Evolutionary conservation across 2,797 vertebrate species (phyloP).

Genomic region (Chaetodon trifasciatus): DNA sequence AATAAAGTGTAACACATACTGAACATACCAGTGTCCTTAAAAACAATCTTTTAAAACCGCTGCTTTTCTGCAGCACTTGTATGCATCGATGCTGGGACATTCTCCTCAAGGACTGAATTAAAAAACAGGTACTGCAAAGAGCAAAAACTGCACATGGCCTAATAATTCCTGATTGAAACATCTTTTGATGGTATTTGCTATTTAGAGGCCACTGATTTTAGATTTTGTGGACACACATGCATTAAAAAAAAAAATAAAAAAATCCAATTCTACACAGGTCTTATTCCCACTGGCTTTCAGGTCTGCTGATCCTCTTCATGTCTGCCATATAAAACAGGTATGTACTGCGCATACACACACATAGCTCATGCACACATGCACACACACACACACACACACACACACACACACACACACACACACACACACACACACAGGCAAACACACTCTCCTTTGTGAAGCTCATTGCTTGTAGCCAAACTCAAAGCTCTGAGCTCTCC

Average conservation of each 20-base stretch:
- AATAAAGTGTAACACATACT: too few species aligned
- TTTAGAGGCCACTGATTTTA: not conserved
- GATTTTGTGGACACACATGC: not conserved
- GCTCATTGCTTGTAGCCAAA: slow-evolving; percentile 1
- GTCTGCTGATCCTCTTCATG: not conserved
- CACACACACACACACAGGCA: not conserved
- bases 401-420: not conserved
- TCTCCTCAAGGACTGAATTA: not conserved
- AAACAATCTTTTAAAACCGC: not conserved
- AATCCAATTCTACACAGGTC: not conserved
- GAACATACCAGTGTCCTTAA: too few species aligned
- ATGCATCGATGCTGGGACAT: fast-evolving
- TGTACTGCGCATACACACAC: not conserved
- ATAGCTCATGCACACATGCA: not conserved
- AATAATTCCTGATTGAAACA: not conserved
- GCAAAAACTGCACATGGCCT: not conserved
- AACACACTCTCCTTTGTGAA: not conserved
- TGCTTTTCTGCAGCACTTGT: not conserved
- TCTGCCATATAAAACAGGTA: not conserved
- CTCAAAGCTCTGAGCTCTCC: slow-evolving; percentile 1
- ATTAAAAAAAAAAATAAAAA: not conserved
- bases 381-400: not conserved
- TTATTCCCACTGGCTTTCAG: not conserved
- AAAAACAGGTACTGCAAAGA: not conserved
- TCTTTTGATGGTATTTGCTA: not conserved